Evolutionary conservation across 2,797 vertebrate genomes (phyloP), one percentile per base, ranked within the genome.

Genomic region (Cheirogaleus major): DNA sequence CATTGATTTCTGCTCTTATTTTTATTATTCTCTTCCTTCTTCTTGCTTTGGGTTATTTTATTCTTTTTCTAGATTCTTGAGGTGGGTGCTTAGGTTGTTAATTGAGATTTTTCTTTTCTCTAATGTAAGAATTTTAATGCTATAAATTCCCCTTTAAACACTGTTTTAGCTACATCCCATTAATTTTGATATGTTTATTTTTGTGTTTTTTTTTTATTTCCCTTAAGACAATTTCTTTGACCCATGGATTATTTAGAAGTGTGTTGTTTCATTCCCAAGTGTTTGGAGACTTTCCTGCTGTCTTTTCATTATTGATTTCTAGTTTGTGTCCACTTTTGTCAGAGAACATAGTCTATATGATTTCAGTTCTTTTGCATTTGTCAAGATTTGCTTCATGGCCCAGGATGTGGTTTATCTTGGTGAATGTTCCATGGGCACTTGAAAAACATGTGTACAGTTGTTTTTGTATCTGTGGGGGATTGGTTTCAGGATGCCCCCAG

Each of bases 1-100:
- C 43, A 27, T 70, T 52, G 57, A 57, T 88, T 88, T 94, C 45
- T 83, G n/a, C 50, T 94, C n/a, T 63, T 81, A 86, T 67, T 86
- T 67, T 78, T 72, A 25, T 65, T 65, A 65, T n/a, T 67, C 17
- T 67, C 32, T 48, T 79, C 72, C n/a, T 83, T n/a, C 27, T 84
- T 85, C 41, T 75, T 92, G 14, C 41, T 85, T 63, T 85, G 55
- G 41, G 55, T 85, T 91, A 41, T 57, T 73, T 80, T 48, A 13
- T 22, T 70, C n/a, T 87, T 94, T 73, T 89, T 92, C 38, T 89
- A 79, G 63, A 79, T 83, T 88, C 48, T 87, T 88, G 38, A 70
- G 10, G 17, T 65, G 32, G 14, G 25, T 89, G 41, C 55, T 79
- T 94, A 61, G n/a, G 12, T 75, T 87, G 12, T 59, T 82, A 75